phyloP scores from a whole-genome alignment of 2,888 invertebrate genomes.

The Acheta domesticus region DNA sequence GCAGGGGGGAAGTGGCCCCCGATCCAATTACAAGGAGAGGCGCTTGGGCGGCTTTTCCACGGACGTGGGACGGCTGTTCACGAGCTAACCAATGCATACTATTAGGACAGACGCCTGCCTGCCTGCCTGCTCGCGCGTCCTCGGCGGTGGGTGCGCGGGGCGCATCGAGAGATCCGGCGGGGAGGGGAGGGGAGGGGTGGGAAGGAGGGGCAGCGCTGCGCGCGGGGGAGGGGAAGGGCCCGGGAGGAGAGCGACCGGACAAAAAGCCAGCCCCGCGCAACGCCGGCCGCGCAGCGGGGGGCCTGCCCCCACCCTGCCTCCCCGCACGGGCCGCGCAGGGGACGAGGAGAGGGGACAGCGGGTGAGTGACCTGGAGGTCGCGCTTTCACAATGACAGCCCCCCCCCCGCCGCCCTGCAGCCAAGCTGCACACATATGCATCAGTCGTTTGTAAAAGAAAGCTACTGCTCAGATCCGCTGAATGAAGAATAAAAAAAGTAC shows the following conservation, averaged over 20 bases:
- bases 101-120: constrained; percentile 1
- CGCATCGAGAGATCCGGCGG: background rate
- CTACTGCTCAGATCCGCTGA: no score
- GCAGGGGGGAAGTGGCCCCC: background rate
- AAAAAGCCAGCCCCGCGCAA: background rate
- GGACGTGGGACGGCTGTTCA: background rate
- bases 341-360: background rate
- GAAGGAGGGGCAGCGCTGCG: background rate
- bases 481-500: no score
- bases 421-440: no score
- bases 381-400: background rate
- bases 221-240: background rate
- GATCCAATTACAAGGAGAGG: constrained; percentile 18
- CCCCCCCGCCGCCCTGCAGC: no score
- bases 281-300: background rate
- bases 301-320: background rate
- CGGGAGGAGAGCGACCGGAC: background rate
- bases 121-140: background rate
- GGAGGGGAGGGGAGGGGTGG: background rate
- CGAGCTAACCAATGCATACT: constrained; percentile 10
- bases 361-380: constrained; percentile 8
- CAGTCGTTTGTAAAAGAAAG: no score
- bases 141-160: no score
- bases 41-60: background rate
- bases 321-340: no score